Conservation (phyloP, 2,113 vertebrate species). For the Toxotes jaculatrix region DNA sequence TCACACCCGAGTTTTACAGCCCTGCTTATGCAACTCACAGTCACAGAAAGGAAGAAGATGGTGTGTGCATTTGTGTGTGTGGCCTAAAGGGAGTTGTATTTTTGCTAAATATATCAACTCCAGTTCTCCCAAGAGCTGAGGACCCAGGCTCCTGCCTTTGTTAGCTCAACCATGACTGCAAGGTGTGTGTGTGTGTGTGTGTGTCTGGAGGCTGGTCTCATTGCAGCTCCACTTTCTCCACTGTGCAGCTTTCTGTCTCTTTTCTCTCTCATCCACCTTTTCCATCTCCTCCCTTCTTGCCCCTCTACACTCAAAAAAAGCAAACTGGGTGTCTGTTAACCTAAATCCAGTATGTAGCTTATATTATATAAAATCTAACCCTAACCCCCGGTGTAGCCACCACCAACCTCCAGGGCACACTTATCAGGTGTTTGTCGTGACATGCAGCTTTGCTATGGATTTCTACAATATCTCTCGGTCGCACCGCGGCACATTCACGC, state of each 20-base stretch:
- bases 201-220: background rate
- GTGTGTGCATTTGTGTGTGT: background rate
- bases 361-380: no score
- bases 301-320: no score
- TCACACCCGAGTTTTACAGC: no score
- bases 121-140: constrained; percentile 40
- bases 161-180: constrained; percentile 41
- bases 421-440: no score
- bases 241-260: background rate
- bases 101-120: constrained; percentile 21
- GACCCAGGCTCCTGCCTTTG: constrained; percentile 18
- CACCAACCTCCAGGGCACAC: no score
- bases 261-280: background rate
- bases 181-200: background rate
- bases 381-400: no score
- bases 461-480: no score
- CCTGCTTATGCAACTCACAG: background rate
- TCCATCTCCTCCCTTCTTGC: background rate
- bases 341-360: no score
- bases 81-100: background rate
- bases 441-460: no score
- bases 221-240: background rate
- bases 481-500: no score
- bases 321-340: no score
- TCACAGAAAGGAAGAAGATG: background rate